Evolutionary conservation across 2,888 invertebrate species (phyloP), one percentile per base, ranked within the genome.

Genomic region (Stenodera caucasica): DNA sequence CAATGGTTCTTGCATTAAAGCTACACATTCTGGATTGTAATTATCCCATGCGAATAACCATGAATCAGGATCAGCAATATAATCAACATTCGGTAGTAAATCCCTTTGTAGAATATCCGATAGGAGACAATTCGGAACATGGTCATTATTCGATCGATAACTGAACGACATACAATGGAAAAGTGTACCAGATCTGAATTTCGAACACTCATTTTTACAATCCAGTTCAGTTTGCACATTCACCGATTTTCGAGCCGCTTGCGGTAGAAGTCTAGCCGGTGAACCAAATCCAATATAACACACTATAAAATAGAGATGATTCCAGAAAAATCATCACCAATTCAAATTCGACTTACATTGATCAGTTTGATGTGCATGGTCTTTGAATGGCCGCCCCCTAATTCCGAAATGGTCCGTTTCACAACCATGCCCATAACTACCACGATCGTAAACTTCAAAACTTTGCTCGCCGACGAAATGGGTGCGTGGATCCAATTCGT

Each of bases 351-450:
- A 29, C 67, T 74, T 73, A 78, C 78, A 60, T 70, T 78, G 75
- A 67, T 78, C 77, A n/a, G 70, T 67, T 69, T 75, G 68, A 7
- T 70, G 66, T 4, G 68, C 70, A 26, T 69, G 63, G 18, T 72
- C 68, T 29, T 68, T 72, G n/a, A 60, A 59, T n/a, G 70, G 73
- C 58, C 73, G 74, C 11, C 75, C 74, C 40, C 74, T 70, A 33
- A 78, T 75, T n/a, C 76, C 71, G 59, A 81, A 80, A 67, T 81
- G 83, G 59, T 89, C 88, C 0, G 90, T 86, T 75, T 92, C 92
- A 70, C 92, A 92, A 0, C 92, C 92, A 55, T 91, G 85, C 0
- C 92, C 92, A 70, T 88, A 92, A 76, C 91, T 92, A 0, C 91
- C 92, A 49, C 92, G 81, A 62, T 92, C 88, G 69, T 92, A 93